Evolutionary conservation across 2,888 invertebrate genomes (phyloP), one percentile per base, ranked within the genome.

Genomic region (Orthosia incerta): DNA sequence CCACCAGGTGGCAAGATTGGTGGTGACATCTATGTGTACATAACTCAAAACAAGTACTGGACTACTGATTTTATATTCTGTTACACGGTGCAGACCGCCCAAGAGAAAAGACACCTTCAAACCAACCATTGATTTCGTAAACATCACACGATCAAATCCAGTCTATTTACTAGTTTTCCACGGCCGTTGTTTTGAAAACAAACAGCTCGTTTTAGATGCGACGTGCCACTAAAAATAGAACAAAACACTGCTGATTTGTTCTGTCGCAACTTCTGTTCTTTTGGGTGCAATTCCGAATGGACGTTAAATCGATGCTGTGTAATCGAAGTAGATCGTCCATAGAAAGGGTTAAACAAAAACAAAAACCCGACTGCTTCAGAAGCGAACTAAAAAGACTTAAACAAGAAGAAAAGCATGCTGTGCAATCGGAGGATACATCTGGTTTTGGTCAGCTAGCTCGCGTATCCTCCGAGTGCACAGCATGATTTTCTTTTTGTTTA

Each of bases 171-270:
- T 48, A 65, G 56, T 65, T 65, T 61, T 69, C 61, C 23, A 46
- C 66, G 15, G 23, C 11, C 48, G 16, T 53, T 46, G 63, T 55
- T 71, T 53, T 15, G 9, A 64, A 73, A 73, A 79, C 66, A 66
- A 78, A 63, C 23, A 3, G 0, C 20, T 63, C 39, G 69, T 60
- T 73, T 79, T 56, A 69, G 57, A 51, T 50, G 59, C 66, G 65
- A 50, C 56, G 23, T 15, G 18, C 31, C 39, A 51, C n/a, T 60
- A 51, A 56, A 73, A 80, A 80, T 56, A 57, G 26, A 67, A 66
- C 31, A 51, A 83, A 69, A 64, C 53, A 39, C 7, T 16, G 45
- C 39, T 45, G 50, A 76, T 82, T 82, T 70, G 70, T 70, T 65
- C n/a, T 5, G 82, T 50, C 18, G 56, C 26, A 61, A 57, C 61